These are phyloP conservation scores for Antidorcas marsupialis DNA, from an alignment of 2,113 vertebrate genomes.

Conservation along the genomic window DNA sequence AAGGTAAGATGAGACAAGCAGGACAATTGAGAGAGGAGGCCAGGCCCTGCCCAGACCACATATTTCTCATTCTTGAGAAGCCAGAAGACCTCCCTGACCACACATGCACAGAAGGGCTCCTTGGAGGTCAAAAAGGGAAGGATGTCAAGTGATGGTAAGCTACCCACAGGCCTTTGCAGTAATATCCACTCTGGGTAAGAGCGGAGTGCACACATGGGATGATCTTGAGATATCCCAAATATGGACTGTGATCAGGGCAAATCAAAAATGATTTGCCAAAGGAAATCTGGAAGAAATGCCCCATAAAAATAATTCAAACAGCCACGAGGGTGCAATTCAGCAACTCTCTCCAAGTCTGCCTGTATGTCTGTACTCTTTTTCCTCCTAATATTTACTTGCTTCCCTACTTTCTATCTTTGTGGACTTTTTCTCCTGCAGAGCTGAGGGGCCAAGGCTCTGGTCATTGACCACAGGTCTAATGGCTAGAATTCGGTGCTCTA, in stretches of 20 bases:
- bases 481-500: neutral
- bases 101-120: neutral
- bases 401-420: neutral
- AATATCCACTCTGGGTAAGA: neutral
- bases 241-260: neutral
- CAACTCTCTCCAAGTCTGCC: neutral
- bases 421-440: neutral
- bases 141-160: neutral
- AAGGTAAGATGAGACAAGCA: neutral
- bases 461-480: neutral
- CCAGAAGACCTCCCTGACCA: neutral
- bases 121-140: neutral
- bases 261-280: neutral
- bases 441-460: neutral
- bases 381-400: neutral
- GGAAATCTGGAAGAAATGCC: neutral
- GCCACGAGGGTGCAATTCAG: neutral
- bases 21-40: neutral
- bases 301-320: neutral
- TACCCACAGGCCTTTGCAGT: neutral
- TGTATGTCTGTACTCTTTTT: neutral
- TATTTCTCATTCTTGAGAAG: neutral
- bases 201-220: neutral
- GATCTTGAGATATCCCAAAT: neutral
- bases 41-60: neutral